phyloP scores from a whole-genome alignment of 2,888 invertebrate genomes.

The Cerastis leucographa region DNA sequence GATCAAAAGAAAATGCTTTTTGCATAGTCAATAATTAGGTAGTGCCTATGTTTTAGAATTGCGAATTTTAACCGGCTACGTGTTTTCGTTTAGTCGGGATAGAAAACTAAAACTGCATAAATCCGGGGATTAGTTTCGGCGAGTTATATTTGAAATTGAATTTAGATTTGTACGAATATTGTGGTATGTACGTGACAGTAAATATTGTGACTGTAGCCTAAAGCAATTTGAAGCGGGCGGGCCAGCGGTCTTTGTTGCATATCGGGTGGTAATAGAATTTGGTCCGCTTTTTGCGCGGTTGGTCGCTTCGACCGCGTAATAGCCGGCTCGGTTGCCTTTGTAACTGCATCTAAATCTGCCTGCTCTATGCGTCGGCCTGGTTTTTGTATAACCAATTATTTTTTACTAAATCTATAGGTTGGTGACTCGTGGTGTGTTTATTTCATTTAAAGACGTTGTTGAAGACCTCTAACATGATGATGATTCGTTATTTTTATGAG shows the following conservation, averaged over 20 bases:
- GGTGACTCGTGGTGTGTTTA: conserved; percentile 16
- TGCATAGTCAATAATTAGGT: conserved; percentile 34
- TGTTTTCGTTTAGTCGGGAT: conserved; percentile 23
- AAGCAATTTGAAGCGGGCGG: conserved; percentile 89
- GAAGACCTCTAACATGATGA: not conserved
- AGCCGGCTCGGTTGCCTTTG: conserved; percentile 87
- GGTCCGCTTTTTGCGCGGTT: conserved; percentile 89
- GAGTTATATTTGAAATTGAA: conserved; percentile 77
- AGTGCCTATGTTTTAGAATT: conserved; percentile 9
- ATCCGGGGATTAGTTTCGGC: conserved; percentile 58
- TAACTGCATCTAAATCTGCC: conserved; percentile 89
- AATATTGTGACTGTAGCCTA: conserved; percentile 88
- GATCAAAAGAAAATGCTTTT: conserved; percentile 43
- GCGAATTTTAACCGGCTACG: conserved; percentile 4
- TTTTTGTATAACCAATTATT: conserved; percentile 80
- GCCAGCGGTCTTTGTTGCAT: conserved; percentile 90
- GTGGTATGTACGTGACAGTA: conserved; percentile 81
- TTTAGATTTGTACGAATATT: conserved; percentile 82
- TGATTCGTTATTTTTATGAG: not conserved
- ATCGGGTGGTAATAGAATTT: conserved; percentile 90
- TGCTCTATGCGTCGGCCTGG: conserved; percentile 77
- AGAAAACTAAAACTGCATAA: conserved; percentile 43
- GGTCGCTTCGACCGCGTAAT: conserved; percentile 84
- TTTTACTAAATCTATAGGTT: conserved; percentile 52
- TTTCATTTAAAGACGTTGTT: conserved; percentile 8